Evolutionary conservation across 2,113 vertebrate species (phyloP), one percentile per base, ranked within the genome.

Genomic region (Actenoides lindsayi): DNA sequence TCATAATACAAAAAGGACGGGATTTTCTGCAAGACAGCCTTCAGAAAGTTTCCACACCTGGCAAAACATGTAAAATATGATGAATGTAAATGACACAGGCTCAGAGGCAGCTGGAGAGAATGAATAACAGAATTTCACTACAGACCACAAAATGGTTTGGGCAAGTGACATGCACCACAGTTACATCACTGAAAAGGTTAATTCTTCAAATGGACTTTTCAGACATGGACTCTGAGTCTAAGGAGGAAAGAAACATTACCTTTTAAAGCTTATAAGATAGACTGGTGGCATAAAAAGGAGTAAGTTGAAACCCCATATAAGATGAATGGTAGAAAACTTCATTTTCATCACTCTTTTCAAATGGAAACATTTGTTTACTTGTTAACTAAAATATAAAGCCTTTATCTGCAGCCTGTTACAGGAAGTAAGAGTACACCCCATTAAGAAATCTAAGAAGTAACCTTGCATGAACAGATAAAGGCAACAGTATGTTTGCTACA

Each of bases 201-300:
- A 42, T 83, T 89, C 59, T 89, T 96, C 44, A 93, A 89, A 94
- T 48, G 18, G 74, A 60, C 48, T 91, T 87, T 75, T 84, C 74
- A 84, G 59, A 79, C 39, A 75, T 3, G 8, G 33, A 46, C 20
- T 57, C 53, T 27, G 21, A 68, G 15, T 67, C 31, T 71, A 81
- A 42, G 16, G 63, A 71, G 24, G 48, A 70, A 87, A 78, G 51
- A 87, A 19, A 41, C 2, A 16, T 33, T 70, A 60, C 15, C 19
- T 82, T 79, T 71, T 46, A 84, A 91, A 63, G 23, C 46, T 62
- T 77, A 0, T 53, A 80, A 41, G 16, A 63, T 2, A 69, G 48
- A 73, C 0, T 31, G 57, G 80, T 65, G 35, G 50, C 48, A 85
- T 23, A 73, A 42, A 89, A 79, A 83, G 9, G 28, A 80, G 5